Evolutionary conservation across 2,888 invertebrate genomes (phyloP), one percentile per base, ranked within the genome.

Genomic region (Synanthedon myopaeformis): DNA sequence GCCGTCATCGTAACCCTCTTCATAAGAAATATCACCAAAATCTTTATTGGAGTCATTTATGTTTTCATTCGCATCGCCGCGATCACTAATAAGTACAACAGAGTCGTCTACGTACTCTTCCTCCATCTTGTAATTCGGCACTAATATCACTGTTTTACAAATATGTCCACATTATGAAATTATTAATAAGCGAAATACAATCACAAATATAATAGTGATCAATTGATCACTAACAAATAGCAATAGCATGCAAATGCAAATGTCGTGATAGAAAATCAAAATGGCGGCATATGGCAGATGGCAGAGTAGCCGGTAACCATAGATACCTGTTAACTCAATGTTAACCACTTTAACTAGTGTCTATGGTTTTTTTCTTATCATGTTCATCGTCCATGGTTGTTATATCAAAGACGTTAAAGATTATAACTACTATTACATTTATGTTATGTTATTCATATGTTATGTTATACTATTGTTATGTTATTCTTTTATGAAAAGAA

Each of bases 21-120:
- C 86, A 55, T 72, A 82, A 1, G 66, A 60, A 56, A 63, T 62
- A 58, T 87, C 88, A 57, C 71, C 73, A 56, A 79, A 84, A 54
- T 84, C 87, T 60, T 85, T 87, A 6, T 71, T 63, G 51, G 61
- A 63, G 41, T 69, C 67, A 54, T 59, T 64, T 8, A 61, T 61
- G 41, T 79, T 78, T 58, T 59, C 69, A 54, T 59, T 67, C 41
- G 55, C 55, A 6, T 56, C 51, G 35, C 48, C 60, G 57, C 59
- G 65, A 53, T 82, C 83, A 57, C 59, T 70, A 59, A 73, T 66
- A 54, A 35, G 35, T 2, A 6, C 35, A 35, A 60, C 61, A 42
- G 71, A 60, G 62, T 84, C 84, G 61, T 84, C 84, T 71, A 80
- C 78, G 63, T 82, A 85, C 61, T 83, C 83, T 51, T 84, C 84